phyloP scores from a whole-genome alignment of 2,113 vertebrate genomes.

The Psephotus haematonotus region DNA sequence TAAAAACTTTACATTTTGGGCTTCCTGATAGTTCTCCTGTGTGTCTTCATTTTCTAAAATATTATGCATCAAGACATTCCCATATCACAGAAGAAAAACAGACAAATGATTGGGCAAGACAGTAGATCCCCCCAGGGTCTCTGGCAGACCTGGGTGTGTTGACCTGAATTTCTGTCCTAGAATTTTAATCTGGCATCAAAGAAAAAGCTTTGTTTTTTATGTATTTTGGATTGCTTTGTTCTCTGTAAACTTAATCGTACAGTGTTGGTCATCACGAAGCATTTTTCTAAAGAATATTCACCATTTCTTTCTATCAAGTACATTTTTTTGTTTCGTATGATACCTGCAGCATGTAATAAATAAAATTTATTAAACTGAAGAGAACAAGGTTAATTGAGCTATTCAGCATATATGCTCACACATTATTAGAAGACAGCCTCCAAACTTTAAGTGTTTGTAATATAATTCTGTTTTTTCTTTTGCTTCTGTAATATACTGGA shows the following conservation, averaged over 20 bases:
- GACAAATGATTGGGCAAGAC: conserved; percentile 23
- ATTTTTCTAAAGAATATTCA: not conserved
- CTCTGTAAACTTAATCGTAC: not conserved
- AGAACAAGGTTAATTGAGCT: not conserved
- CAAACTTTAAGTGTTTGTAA: not conserved
- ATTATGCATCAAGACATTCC: not conserved
- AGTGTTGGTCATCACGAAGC: not conserved
- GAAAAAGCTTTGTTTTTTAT: not conserved
- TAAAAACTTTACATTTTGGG: not conserved
- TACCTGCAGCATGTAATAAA: not conserved
- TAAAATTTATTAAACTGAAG: not conserved
- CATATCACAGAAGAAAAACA: not conserved
- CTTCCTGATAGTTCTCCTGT: not conserved
- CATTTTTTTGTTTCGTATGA: not conserved
- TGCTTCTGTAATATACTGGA: not conserved
- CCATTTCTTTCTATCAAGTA: not conserved
- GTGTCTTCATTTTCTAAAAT: not conserved
- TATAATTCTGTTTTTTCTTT: not conserved
- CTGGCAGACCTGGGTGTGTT: not conserved
- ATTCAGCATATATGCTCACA: not conserved
- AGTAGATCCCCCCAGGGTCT: conserved; percentile 4
- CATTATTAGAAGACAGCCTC: not conserved
- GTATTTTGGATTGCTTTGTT: not conserved
- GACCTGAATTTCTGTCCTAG: conserved; percentile 17
- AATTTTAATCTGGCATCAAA: not conserved